Evolutionary conservation across 1,140 invertebrate genomes (phyloP).

Genomic region (Callitettix versicolor): DNA sequence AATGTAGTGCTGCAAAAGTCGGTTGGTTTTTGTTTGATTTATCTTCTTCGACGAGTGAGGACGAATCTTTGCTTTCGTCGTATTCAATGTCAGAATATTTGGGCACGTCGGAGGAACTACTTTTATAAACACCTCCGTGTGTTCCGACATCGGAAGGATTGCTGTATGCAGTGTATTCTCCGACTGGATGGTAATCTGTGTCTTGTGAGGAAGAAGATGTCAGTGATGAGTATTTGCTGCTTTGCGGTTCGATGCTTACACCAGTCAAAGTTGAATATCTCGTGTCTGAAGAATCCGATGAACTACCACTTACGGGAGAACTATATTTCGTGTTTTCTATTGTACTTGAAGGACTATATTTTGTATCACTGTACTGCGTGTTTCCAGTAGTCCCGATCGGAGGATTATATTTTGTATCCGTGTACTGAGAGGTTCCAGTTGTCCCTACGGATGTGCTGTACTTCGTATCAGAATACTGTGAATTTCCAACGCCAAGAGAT

Average conservation of each 20-base stretch:
- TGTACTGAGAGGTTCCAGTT: background rate
- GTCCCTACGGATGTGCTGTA: background rate
- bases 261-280: conserved; percentile 13
- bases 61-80: conserved; percentile 3
- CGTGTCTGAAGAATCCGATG: conserved; percentile 25
- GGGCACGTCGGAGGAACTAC: background rate
- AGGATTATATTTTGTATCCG: conserved; percentile 4
- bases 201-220: background rate
- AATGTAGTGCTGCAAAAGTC: conserved; percentile 19
- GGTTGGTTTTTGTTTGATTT: conserved; percentile 23
- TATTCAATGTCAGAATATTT: background rate
- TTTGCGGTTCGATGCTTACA: conserved; percentile 2
- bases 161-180: conserved; percentile 21
- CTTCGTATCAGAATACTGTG: conserved; percentile 4
- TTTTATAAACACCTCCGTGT: background rate
- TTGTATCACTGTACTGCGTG: background rate
- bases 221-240: conserved; percentile 5
- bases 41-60: conserved; percentile 14
- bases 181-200: conserved; percentile 4
- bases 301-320: conserved; percentile 23
- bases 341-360: conserved; percentile 8
- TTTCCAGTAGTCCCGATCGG: background rate
- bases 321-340: conserved; percentile 10
- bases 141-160: conserved; percentile 23
- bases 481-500: background rate